A percentile compares a stretch with the other conserved stretches of the same genome.
Conservation (phyloP, 2,797 vertebrate genomes). For the Kryptopterus vitreolus region DNA sequence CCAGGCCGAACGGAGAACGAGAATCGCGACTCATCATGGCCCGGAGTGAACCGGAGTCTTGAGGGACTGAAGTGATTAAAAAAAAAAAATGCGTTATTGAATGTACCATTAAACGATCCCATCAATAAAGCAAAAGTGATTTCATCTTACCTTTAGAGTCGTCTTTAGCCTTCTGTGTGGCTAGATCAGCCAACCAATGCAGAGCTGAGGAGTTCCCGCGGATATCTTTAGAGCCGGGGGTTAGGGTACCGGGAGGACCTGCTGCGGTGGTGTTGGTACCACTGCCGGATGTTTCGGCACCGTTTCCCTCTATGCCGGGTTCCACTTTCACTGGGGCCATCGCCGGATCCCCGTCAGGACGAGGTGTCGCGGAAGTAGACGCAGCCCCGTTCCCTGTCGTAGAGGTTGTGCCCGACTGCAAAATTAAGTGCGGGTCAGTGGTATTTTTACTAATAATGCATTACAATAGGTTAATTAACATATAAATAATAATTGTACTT, state of each 20-base stretch:
- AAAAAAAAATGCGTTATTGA: neutral
- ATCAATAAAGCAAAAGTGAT: neutral
- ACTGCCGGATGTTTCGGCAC: constrained; percentile 64
- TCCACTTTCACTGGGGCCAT: constrained; percentile 67
- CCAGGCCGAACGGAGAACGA: constrained; percentile 88
- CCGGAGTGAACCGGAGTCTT: constrained; percentile 88
- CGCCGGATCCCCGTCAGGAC: constrained; percentile 67
- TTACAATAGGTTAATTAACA: neutral
- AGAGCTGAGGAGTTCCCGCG: constrained; percentile 83
- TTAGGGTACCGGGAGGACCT: constrained; percentile 66
- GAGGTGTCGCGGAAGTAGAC: constrained; percentile 64
- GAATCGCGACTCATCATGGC: constrained; percentile 91
- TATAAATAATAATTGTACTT: constrained; percentile 73
- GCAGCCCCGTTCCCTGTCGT: constrained; percentile 56
- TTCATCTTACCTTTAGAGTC: constrained; percentile 90
- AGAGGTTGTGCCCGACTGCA: constrained; percentile 71
- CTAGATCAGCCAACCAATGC: constrained; percentile 96
- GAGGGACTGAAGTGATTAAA: neutral
- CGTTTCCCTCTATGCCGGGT: constrained; percentile 64
- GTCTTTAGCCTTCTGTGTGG: constrained; percentile 97
- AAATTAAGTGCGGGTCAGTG: constrained; percentile 5
- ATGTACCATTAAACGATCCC: neutral
- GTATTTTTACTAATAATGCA: neutral
- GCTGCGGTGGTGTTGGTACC: constrained; percentile 70
- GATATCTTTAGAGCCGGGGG: constrained; percentile 64